phyloP scores from a whole-genome alignment of 1,140 invertebrate species.

The Achatina immaculata region DNA sequence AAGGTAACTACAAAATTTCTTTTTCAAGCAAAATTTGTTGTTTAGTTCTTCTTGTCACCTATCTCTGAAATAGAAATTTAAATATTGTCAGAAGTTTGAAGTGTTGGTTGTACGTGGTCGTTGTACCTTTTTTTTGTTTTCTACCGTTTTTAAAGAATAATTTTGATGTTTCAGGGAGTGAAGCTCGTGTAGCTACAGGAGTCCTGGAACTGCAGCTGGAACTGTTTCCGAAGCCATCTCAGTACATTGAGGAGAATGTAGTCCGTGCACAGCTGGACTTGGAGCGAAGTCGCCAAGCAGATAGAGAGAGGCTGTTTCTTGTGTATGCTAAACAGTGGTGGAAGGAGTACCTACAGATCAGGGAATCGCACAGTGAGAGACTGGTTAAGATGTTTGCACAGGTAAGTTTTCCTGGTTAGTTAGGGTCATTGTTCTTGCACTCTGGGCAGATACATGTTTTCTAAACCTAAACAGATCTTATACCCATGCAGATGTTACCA shows the following conservation, averaged over 20 bases:
- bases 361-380: constrained; percentile 66
- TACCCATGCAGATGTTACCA: too few species aligned
- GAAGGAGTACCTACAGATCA: constrained; percentile 71
- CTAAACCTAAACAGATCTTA: too few species aligned
- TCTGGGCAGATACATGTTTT: too few species aligned
- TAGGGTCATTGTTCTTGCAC: too few species aligned
- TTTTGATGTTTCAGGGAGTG: constrained; percentile 50
- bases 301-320: constrained; percentile 69
- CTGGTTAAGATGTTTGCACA: constrained; percentile 73
- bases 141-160: too few species aligned
- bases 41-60: too few species aligned
- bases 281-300: constrained; percentile 63
- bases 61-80: too few species aligned
- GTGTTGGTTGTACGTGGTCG: too few species aligned
- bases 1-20: too few species aligned
- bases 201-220: constrained; percentile 68
- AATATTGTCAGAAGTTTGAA: too few species aligned
- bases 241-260: constrained; percentile 61
- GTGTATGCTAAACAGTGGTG: constrained; percentile 73
- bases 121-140: too few species aligned
- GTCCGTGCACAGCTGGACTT: constrained; percentile 62
- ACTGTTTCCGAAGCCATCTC: constrained; percentile 63
- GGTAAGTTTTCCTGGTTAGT: constrained; percentile 53
- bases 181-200: constrained; percentile 69
- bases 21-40: too few species aligned